phyloP scores from a whole-genome alignment of 2,888 invertebrate species.

The Ennomos fuscantarius region DNA sequence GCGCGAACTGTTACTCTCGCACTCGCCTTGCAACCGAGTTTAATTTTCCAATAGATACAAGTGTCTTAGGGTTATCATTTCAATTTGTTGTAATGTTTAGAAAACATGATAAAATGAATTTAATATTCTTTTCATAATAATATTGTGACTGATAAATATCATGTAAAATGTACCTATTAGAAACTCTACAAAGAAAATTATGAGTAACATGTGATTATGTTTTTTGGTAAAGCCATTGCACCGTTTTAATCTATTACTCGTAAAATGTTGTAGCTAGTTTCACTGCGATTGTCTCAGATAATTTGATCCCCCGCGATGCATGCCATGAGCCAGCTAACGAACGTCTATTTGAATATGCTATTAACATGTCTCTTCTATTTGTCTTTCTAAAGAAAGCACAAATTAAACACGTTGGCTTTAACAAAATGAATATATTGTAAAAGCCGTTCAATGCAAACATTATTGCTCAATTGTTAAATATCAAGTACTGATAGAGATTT shows the following conservation, averaged over 20 bases:
- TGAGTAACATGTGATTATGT: neutral
- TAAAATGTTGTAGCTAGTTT: slow-evolving; percentile 13
- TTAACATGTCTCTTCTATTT: slow-evolving; percentile 30
- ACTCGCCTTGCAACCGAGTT: slow-evolving; percentile 1
- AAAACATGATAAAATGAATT: neutral
- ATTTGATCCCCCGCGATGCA: slow-evolving; percentile 46
- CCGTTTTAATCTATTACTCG: slow-evolving; percentile 4
- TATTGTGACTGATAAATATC: no score
- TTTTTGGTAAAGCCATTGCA: neutral
- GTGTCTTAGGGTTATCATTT: slow-evolving; percentile 12
- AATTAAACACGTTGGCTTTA: slow-evolving; percentile 7
- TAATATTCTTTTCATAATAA: no score
- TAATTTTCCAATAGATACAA: slow-evolving; percentile 13
- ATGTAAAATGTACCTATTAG: neutral
- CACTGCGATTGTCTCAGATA: slow-evolving; percentile 44
- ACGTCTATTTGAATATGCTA: slow-evolving; percentile 41
- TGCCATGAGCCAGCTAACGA: slow-evolving; percentile 48
- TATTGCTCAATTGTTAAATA: slow-evolving; percentile 8
- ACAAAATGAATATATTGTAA: neutral
- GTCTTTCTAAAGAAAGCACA: slow-evolving; percentile 31
- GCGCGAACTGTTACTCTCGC: slow-evolving; percentile 8
- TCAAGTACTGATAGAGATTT: slow-evolving; percentile 19
- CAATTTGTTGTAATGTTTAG: slow-evolving; percentile 1
- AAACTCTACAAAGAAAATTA: neutral
- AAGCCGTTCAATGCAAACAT: neutral